Percentiles rank a stretch among this genome's conserved stretches.
phyloP scores from a whole-genome alignment of 2,797 vertebrate species.

The Sebastes umbrosus region DNA sequence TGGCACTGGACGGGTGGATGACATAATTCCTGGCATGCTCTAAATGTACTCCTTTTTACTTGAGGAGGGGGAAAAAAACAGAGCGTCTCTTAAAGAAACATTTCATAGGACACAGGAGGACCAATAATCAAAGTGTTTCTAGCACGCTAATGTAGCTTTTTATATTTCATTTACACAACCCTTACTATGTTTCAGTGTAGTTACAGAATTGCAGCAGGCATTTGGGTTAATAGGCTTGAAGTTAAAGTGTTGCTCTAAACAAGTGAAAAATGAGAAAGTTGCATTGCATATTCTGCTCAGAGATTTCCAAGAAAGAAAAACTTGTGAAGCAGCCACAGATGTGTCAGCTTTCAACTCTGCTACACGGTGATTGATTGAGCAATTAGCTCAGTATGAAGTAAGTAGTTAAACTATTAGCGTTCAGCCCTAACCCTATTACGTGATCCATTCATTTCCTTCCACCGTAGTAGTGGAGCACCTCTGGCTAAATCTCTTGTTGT shows the following conservation, averaged over 20 bases:
- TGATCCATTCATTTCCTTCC: constrained; percentile 58
- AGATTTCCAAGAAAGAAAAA: constrained; percentile 34
- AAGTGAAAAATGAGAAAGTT: constrained; percentile 6
- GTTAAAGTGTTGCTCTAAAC: constrained; percentile 16
- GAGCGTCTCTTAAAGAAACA: constrained; percentile 80
- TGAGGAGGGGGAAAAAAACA: constrained; percentile 64
- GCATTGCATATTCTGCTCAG: constrained; percentile 1
- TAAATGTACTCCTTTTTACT: constrained; percentile 88
- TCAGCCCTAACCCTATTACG: constrained; percentile 42
- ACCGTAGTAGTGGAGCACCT: constrained; percentile 74
- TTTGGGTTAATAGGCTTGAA: constrained; percentile 27
- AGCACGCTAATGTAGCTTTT: constrained; percentile 42
- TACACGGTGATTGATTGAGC: constrained; percentile 45
- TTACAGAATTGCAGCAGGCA: constrained; percentile 9
- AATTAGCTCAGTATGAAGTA: constrained; percentile 54
- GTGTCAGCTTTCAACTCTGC: constrained; percentile 37
- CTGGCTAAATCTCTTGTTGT: constrained; percentile 79
- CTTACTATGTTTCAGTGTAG: constrained; percentile 24
- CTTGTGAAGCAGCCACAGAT: constrained; percentile 20
- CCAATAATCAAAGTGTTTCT: constrained; percentile 74
- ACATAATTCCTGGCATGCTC: constrained; percentile 95
- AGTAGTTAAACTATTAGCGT: constrained; percentile 64
- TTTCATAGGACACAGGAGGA: constrained; percentile 75
- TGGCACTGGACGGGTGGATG: constrained; percentile 87
- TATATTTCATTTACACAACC: constrained; percentile 50